Base-by-base conservation (phyloP, 2,113 vertebrate species). In the Saguinus imperator region DNA sequence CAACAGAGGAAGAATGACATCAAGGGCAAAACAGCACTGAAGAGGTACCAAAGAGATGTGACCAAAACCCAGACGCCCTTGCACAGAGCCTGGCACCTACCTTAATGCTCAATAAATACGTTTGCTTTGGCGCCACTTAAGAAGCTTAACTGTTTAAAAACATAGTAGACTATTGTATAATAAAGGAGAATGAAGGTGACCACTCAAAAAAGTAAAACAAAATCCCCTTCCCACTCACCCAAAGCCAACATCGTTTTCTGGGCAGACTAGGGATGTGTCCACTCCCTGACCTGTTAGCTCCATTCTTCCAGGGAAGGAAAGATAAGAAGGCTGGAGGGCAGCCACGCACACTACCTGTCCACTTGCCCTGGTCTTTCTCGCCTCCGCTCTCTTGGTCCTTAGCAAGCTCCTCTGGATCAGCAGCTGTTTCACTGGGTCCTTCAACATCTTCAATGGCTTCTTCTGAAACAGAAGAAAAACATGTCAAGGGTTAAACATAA, bases 391-490 rank as follows among this genome's bases (percentile, higher is more conserved):
- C 99, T 97, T 99, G 99, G 97, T 99, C 99, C 99, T 99, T 99
- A 97, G 99, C 98, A 98, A 99, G 99, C 98, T 99, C 99, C 98
- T 99, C 99, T 97, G 99, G 99, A 97, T 99, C 99, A 83, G 98
- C 98, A 75, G 98, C 98, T 90, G 99, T 98, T 98, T 99, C 99
- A 98, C 94, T 99, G 98, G 99, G 99, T 98, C 99, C 99, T 98
- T 99, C 99, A 94, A 98, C 99, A 99, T 99, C 99, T 99, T 99
- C 99, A 97, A 97, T 98, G 96, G 99, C 98, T 98, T 99, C 99
- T 98, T 99, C 99, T 99, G 99, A 98, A 99, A 99, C 76, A 98
- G 96, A 98, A 97, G 98, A 98, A 81, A 85, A 95, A 3, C 66
- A 43, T 0, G 50, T 91, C 37, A 83, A 57, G 2, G 52, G 55